These are phyloP conservation scores for Hylia prasina DNA, from an alignment of 2,113 vertebrate species.

Conservation along the genomic window DNA sequence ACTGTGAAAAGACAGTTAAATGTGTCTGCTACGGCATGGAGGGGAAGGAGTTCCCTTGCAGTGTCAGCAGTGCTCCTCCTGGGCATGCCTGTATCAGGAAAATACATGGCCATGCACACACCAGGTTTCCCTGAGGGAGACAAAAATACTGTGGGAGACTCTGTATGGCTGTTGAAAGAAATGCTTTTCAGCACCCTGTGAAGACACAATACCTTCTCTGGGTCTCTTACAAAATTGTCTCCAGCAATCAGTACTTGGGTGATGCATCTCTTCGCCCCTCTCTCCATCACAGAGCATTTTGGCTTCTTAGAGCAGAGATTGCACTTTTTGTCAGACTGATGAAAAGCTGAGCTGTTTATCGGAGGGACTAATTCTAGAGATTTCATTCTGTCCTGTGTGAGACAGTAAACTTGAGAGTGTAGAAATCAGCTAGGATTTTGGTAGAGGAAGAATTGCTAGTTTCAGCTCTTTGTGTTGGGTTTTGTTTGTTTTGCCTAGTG, in stretches of 20 bases:
- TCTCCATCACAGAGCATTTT: neutral
- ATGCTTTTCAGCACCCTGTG: neutral
- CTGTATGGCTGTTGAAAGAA: neutral
- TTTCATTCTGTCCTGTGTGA: neutral
- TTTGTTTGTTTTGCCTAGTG: neutral
- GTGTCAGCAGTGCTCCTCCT: neutral
- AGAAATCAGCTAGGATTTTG: neutral
- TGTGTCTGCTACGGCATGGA: neutral
- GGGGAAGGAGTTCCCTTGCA: neutral
- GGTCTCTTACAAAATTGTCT: neutral
- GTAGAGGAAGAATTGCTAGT: neutral
- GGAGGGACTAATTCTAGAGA: neutral
- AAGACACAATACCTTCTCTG: neutral
- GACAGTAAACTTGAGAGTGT: neutral
- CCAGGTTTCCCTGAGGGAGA: neutral
- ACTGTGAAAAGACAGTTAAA: neutral
- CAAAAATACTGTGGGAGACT: neutral
- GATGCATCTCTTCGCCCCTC: neutral
- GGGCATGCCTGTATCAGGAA: neutral
- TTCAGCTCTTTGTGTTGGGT: neutral
- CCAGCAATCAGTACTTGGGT: neutral
- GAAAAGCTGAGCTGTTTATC: conserved; percentile 14
- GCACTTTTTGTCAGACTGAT: neutral
- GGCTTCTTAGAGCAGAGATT: neutral
- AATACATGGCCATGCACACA: neutral